Base-by-base conservation (phyloP, 2,797 vertebrate species). In the Sebastes cheni region DNA sequence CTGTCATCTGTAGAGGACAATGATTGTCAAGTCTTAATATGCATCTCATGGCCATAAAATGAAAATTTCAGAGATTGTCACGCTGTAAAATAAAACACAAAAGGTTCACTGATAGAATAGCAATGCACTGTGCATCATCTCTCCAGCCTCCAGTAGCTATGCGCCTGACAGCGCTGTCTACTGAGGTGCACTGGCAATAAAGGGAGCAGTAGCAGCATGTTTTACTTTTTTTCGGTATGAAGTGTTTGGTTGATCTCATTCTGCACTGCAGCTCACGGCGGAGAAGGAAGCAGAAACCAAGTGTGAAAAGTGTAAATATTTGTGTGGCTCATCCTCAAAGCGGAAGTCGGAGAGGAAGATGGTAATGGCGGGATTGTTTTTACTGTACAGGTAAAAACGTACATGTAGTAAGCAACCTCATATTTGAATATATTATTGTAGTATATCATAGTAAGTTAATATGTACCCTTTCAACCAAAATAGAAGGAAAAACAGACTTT, bases 161-260 rank as follows among this genome's bases (percentile, higher is more conserved):
- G 46, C 8, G 18, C 46, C 46, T 8, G 46, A 50, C 46, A 50
- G 46, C 46, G 46, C 20, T n/a, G 9, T 52, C 25, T 42, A 14
- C 54, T 70, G 25, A 34, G 46, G 10, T 42, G 16, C 22, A 46
- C 36, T 29, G 56, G 13, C 3, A 46, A 42, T 3, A 59, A 27
- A 75, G 14, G 20, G 59, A 25, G 36, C 30, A 70, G 25, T n/a
- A 4, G 23, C 9, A 2, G 34, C 25, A 27, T 61, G 32, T 50
- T 67, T 77, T 62, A n/a, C 4, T 20, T 56, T 67, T 64, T 67
- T 67, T 36, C 39, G 10, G n/a, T 27, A 66, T 8, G 54, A 75
- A 27, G 34, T 55, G 36, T 74, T 54, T 42, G 23, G 34, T n/a
- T 79, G 71, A 80, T 59, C 73, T 74, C 72, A 76, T 83, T 79